phyloP scores from a whole-genome alignment of 2,888 invertebrate genomes.

The Pandemis cinnamomeana region DNA sequence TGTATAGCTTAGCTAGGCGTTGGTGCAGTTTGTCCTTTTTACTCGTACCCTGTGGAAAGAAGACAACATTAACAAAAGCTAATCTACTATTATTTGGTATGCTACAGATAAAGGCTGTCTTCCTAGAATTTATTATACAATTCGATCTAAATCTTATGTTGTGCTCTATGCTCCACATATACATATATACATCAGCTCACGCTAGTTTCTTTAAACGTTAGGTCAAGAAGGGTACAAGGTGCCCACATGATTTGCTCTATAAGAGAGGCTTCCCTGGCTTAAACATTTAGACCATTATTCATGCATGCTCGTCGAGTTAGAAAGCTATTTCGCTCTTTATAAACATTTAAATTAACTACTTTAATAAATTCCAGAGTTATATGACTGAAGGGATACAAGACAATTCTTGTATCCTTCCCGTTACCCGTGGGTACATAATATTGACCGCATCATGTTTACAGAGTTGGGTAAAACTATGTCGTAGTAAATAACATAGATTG shows the following conservation, averaged over 20 bases:
- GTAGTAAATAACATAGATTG: slow-evolving; percentile 19
- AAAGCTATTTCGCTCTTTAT: too few relatives aligned
- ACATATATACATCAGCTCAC: not conserved
- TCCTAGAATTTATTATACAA: too few relatives aligned
- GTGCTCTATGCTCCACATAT: too few relatives aligned
- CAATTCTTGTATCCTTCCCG: too few relatives aligned
- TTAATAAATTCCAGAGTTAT: not conserved
- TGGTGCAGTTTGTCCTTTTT: slow-evolving; percentile 89
- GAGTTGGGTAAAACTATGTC: slow-evolving; percentile 12
- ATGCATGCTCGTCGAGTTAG: too few relatives aligned
- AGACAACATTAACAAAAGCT: not conserved
- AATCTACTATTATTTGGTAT: too few relatives aligned
- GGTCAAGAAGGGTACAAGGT: not conserved
- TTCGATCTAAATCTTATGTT: too few relatives aligned
- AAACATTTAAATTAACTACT: too few relatives aligned
- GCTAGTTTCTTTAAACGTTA: not conserved
- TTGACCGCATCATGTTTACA: slow-evolving; percentile 22
- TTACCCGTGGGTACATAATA: slow-evolving; percentile 2
- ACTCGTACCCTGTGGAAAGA: slow-evolving; percentile 83
- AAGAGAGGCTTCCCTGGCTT: not conserved
- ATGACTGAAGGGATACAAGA: not conserved
- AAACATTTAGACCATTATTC: not conserved
- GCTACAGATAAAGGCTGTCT: too few relatives aligned
- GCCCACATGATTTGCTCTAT: too few relatives aligned
- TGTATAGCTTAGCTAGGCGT: slow-evolving; percentile 86